Evolutionary conservation across 2,888 invertebrate genomes (phyloP), one percentile per base, ranked within the genome.

Genomic region (Chromoteleia sp.): DNA sequence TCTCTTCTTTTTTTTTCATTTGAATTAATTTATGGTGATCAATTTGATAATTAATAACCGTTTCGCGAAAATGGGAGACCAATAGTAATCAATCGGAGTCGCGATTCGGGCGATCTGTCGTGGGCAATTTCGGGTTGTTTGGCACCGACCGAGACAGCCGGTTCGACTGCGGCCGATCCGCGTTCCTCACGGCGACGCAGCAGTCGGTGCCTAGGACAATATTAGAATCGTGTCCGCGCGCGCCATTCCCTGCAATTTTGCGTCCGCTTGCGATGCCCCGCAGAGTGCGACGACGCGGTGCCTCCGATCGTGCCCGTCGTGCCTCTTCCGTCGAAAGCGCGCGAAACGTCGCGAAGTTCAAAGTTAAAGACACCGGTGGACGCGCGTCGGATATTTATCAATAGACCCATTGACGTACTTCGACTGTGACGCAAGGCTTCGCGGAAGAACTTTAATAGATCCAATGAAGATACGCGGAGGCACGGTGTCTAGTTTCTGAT

Each of bases 191-290:
- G 33, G 84, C 86, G 83, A 84, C 65, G 58, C 48, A 84, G 85
- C 84, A 81, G 83, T 87, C 84, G 84, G 81, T 84, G 85, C 87
- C 87, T 89, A 88, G 87, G 90, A 90, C 90, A 91, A 91, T 91
- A 91, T 91, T 91, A 91, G 91, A 90, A 88, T 85, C 87, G 81
- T 77, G 76, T 83, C 84, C 83, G 77, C 70, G 70, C 79, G 73
- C 80, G 65, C 77, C 70, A 68, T 76, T 81, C 80, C 63, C 75
- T 75, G 59, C 63, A 61, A 70, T 75, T 77, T 59, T 58, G 36
- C 76, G 67, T 65, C 63, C 74, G 54, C 36, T 56, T 39, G 63
- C 8, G 50, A 68, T 56, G 61, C 33, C 43, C 54, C n/a, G 41
- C 45, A 58, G 41, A 33, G 25, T 36, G 36, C 54, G n/a, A 36